These are phyloP conservation scores for Coreoperca whiteheadi DNA, from an alignment of 2,113 vertebrate genomes.

Conservation along the genomic window DNA sequence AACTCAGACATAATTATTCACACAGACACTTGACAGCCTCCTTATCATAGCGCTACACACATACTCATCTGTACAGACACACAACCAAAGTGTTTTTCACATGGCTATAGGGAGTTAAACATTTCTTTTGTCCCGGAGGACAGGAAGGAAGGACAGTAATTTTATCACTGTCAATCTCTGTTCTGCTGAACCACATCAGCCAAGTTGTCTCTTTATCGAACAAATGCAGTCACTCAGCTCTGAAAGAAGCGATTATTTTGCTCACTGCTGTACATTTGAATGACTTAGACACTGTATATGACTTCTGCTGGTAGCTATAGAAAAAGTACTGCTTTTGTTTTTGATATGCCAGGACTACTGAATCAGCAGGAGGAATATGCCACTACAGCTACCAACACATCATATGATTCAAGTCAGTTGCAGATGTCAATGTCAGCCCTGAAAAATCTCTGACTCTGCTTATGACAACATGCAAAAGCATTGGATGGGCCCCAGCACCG, in stretches of 20 bases:
- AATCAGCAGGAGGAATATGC: slow-evolving; percentile 28
- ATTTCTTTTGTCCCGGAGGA: slow-evolving; percentile 14
- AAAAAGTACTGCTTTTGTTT: slow-evolving; percentile 52
- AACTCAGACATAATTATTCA: neutral
- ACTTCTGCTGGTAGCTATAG: slow-evolving; percentile 22
- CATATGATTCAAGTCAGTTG: slow-evolving; percentile 30
- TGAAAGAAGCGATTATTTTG: slow-evolving; percentile 53
- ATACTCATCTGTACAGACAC: neutral
- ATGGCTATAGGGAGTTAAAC: slow-evolving; percentile 2
- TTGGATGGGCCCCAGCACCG: neutral
- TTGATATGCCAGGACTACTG: neutral
- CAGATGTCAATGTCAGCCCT: slow-evolving; percentile 23
- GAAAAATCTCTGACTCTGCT: slow-evolving; percentile 14
- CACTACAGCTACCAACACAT: slow-evolving; percentile 30
- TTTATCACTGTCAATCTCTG: slow-evolving; percentile 44
- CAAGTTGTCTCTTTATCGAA: slow-evolving; percentile 29
- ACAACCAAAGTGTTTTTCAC: neutral
- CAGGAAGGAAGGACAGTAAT: slow-evolving; percentile 19
- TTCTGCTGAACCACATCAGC: slow-evolving; percentile 21
- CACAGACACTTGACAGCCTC: neutral
- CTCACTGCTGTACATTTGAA: slow-evolving; percentile 32
- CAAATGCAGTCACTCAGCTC: slow-evolving; percentile 32
- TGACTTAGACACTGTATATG: slow-evolving; percentile 27
- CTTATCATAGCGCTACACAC: neutral
- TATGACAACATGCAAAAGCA: slow-evolving; percentile 15